These are phyloP conservation scores for Eristalinus aeneus DNA, from an alignment of 2,888 invertebrate species.

Conservation along the genomic window DNA sequence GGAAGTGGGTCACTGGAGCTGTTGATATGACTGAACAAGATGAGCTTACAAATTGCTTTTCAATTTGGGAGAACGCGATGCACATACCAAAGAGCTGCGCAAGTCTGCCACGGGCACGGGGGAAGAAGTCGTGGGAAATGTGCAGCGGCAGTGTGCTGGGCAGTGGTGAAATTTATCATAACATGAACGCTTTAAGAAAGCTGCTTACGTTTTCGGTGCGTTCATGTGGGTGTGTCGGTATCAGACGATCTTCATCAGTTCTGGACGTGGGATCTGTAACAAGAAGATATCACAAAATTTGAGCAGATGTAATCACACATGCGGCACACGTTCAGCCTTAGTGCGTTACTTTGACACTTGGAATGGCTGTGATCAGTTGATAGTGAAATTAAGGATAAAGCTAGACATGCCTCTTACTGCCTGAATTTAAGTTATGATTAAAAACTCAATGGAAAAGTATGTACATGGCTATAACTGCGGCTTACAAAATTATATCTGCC, in stretches of 20 bases:
- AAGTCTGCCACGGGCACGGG: not conserved
- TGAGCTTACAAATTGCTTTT: not conserved
- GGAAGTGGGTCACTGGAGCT: constrained; percentile 25
- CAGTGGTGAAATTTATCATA: not conserved
- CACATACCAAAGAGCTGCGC: not conserved
- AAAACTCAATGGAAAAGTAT: too few species aligned
- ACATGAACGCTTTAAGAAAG: not conserved
- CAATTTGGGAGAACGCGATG: not conserved
- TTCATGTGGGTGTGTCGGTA: not conserved
- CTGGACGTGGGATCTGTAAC: not conserved
- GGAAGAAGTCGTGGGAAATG: not conserved
- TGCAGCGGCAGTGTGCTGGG: not conserved
- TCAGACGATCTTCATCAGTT: not conserved
- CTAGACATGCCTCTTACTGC: too few species aligned
- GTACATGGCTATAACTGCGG: too few species aligned
- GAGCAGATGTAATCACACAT: not conserved
- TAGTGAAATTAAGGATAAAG: too few species aligned
- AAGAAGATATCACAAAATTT: not conserved
- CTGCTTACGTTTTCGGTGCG: not conserved
- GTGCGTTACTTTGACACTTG: too few species aligned
- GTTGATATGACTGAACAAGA: not conserved
- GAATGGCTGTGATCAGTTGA: not conserved
- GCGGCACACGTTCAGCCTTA: not conserved
- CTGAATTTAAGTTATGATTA: too few species aligned
- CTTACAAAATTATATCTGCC: too few species aligned